Evolutionary conservation across 2,113 vertebrate species (phyloP).

Genomic region (Ictidomys tridecemlineatus): DNA sequence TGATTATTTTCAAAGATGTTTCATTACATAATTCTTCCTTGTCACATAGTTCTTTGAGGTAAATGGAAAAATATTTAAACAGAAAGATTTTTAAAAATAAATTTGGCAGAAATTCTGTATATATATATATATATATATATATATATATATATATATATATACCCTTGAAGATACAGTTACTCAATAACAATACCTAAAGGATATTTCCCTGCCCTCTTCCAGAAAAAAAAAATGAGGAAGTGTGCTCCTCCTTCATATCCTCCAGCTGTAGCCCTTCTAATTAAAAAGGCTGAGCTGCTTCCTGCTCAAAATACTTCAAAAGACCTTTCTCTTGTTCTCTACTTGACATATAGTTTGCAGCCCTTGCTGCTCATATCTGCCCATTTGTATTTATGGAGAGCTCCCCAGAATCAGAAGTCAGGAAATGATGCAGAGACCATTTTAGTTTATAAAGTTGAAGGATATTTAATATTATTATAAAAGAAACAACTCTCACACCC

Average conservation of each 20-base stretch:
- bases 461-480: neutral
- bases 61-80: neutral
- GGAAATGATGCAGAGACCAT: neutral
- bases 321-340: slow-evolving; percentile 80
- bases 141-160: neutral
- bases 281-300: slow-evolving; percentile 90
- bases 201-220: neutral
- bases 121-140: no score
- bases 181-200: slow-evolving; percentile 43
- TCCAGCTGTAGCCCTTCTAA: slow-evolving; percentile 88
- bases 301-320: slow-evolving; percentile 91
- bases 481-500: neutral
- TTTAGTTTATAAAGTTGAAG: slow-evolving; percentile 21
- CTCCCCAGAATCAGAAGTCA: neutral
- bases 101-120: neutral
- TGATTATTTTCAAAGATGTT: slow-evolving; percentile 58
- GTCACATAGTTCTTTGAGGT: neutral
- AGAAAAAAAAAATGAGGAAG: neutral
- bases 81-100: neutral
- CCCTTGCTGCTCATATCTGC: slow-evolving; percentile 86
- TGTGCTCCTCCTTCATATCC: slow-evolving; percentile 67
- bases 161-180: neutral
- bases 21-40: neutral
- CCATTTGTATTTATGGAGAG: slow-evolving; percentile 79
- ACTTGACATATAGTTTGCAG: slow-evolving; percentile 79